Conservation (phyloP, 2,888 invertebrate genomes). For the Dryocosmus kuriphilus region DNA sequence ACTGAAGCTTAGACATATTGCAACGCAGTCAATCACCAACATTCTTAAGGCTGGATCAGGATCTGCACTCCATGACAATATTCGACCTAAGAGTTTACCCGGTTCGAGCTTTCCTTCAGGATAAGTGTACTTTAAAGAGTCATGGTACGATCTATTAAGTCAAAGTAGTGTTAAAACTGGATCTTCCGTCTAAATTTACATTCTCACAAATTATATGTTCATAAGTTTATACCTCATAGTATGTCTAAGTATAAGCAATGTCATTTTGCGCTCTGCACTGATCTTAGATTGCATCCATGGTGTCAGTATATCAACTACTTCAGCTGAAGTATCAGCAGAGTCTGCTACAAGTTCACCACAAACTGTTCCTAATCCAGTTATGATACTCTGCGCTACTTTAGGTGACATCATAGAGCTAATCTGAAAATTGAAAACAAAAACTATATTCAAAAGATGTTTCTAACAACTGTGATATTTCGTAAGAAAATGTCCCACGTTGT, state of each 20-base stretch:
- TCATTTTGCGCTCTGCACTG: slow-evolving; percentile 64
- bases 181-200: no score
- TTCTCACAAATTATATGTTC: neutral
- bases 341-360: slow-evolving; percentile 69
- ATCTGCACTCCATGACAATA: slow-evolving; percentile 71
- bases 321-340: slow-evolving; percentile 69
- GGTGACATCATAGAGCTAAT: slow-evolving; percentile 61
- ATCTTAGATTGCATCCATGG: slow-evolving; percentile 74
- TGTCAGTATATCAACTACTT: slow-evolving; percentile 68
- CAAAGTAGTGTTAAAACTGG: neutral
- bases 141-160: slow-evolving; percentile 66
- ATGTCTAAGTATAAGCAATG: slow-evolving; percentile 65
- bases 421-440: no score
- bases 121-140: slow-evolving; percentile 72
- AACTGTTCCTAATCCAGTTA: slow-evolving; percentile 63
- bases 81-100: slow-evolving; percentile 69
- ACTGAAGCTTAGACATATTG: slow-evolving; percentile 68
- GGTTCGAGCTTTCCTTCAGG: slow-evolving; percentile 72
- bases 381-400: slow-evolving; percentile 63
- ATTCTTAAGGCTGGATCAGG: slow-evolving; percentile 65
- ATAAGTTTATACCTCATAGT: slow-evolving; percentile 64
- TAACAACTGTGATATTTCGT: no score
- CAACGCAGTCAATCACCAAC: slow-evolving; percentile 68
- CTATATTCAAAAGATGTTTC: no score
- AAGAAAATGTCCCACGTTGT: no score